phyloP scores from a whole-genome alignment of 2,113 vertebrate genomes.

The Oophaga pumilio region DNA sequence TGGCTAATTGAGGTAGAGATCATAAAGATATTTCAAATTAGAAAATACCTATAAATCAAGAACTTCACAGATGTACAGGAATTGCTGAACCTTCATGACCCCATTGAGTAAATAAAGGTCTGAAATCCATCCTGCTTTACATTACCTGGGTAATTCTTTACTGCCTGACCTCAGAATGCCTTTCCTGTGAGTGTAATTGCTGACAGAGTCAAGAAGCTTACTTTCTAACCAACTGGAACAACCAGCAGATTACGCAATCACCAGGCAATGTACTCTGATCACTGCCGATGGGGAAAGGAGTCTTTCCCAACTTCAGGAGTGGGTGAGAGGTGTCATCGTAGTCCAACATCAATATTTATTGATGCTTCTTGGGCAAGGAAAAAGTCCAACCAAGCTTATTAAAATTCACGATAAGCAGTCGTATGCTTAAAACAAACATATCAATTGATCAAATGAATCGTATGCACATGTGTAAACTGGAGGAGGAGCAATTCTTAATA shows the following conservation, averaged over 20 bases:
- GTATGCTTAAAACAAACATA: background rate
- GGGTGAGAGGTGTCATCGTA: conserved; percentile 1
- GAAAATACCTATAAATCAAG: conserved; percentile 47
- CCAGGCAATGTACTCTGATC: conserved; percentile 28
- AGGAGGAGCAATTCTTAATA: background rate
- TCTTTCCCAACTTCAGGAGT: background rate
- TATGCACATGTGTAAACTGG: background rate
- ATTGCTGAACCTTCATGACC: conserved; percentile 59
- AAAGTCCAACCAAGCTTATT: background rate
- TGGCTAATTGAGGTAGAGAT: conserved; percentile 15
- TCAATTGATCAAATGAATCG: background rate
- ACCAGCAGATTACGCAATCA: conserved; percentile 60
- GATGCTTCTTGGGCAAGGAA: background rate
- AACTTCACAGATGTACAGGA: conserved; percentile 61
- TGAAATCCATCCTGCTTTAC: conserved; percentile 62
- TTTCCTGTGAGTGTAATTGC: conserved; percentile 67
- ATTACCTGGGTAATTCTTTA: conserved; percentile 63
- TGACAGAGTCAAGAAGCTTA: conserved; percentile 55
- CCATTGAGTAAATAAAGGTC: conserved; percentile 64
- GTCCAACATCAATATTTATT: background rate
- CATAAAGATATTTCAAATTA: background rate
- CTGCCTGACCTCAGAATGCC: conserved; percentile 64
- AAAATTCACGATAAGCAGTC: background rate
- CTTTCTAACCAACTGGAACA: conserved; percentile 62
- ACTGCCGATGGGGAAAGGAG: background rate